A percentile compares a stretch with the other conserved stretches of the same genome.
phyloP scores from a whole-genome alignment of 2,888 invertebrate genomes.

The Agriopis marginaria region DNA sequence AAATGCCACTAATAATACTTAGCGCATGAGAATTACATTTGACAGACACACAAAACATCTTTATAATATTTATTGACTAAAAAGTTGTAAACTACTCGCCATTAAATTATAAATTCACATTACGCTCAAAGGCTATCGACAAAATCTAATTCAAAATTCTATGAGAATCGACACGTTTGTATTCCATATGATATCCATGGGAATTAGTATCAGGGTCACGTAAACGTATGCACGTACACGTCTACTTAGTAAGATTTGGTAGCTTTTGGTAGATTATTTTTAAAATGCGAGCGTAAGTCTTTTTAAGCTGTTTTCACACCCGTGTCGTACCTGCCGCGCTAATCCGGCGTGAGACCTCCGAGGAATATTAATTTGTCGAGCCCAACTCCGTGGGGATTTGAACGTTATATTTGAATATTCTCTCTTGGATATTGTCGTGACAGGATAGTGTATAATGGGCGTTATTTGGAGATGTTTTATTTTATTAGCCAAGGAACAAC shows the following conservation, averaged over 20 bases:
- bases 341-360: constrained; percentile 40
- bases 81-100: neutral
- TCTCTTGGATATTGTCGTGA: constrained; percentile 27
- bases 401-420: constrained; percentile 27
- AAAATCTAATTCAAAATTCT: constrained; percentile 28
- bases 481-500: neutral
- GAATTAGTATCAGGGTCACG: constrained; percentile 40
- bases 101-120: constrained; percentile 22
- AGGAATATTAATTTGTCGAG: constrained; percentile 45
- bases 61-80: too few relatives aligned
- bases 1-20: neutral
- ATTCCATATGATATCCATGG: constrained; percentile 24
- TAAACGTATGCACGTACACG: constrained; percentile 36
- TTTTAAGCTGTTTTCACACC: constrained; percentile 49
- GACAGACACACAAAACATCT: too few relatives aligned
- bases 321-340: constrained; percentile 40
- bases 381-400: constrained; percentile 20
- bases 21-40: too few relatives aligned
- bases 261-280: constrained; percentile 34
- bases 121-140: constrained; percentile 1
- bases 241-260: constrained; percentile 40
- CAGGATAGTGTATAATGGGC: constrained; percentile 22
- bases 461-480: neutral
- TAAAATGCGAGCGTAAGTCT: constrained; percentile 42
- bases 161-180: constrained; percentile 20